Percentiles rank a stretch among this genome's conserved stretches.
Conservation (phyloP, 2,888 invertebrate genomes). For the Acronicta aceris region DNA sequence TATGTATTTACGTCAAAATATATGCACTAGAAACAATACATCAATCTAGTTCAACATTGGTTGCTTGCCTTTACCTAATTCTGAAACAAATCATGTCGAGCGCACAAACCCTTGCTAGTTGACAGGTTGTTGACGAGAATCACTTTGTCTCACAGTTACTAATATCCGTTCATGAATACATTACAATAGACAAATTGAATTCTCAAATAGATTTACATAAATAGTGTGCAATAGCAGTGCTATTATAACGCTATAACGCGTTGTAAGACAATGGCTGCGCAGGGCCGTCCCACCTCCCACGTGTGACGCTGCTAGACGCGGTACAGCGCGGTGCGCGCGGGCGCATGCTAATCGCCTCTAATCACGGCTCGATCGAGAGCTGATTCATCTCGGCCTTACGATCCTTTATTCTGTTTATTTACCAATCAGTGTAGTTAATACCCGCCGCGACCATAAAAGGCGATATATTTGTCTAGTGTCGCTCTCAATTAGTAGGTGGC, state of each 20-base stretch:
- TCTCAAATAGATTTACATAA: slow-evolving; percentile 86
- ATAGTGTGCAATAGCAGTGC: slow-evolving; percentile 84
- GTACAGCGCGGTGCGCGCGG: slow-evolving; percentile 60
- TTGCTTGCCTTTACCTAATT: slow-evolving; percentile 35
- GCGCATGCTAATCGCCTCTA: slow-evolving; percentile 87
- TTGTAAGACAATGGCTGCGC: slow-evolving; percentile 84
- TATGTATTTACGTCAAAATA: not conserved
- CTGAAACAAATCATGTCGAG: slow-evolving; percentile 53
- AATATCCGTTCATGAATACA: slow-evolving; percentile 80
- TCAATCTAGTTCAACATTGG: slow-evolving; percentile 24
- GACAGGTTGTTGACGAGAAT: slow-evolving; percentile 74
- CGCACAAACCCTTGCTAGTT: slow-evolving; percentile 63
- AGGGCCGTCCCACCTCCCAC: slow-evolving; percentile 85
- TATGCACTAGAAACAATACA: slow-evolving; percentile 6
- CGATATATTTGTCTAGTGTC: slow-evolving; percentile 86
- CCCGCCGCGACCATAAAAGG: slow-evolving; percentile 84
- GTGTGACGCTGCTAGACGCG: slow-evolving; percentile 71
- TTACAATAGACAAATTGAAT: slow-evolving; percentile 86
- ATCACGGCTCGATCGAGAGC: slow-evolving; percentile 85
- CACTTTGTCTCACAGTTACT: slow-evolving; percentile 71
- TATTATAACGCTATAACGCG: slow-evolving; percentile 85
- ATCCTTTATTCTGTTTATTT: slow-evolving; percentile 85
- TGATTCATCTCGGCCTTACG: slow-evolving; percentile 82
- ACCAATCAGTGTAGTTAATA: slow-evolving; percentile 85
- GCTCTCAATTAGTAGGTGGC: slow-evolving; percentile 85